phyloP scores from a whole-genome alignment of 2,888 invertebrate genomes.

The Eristalinus aeneus region DNA sequence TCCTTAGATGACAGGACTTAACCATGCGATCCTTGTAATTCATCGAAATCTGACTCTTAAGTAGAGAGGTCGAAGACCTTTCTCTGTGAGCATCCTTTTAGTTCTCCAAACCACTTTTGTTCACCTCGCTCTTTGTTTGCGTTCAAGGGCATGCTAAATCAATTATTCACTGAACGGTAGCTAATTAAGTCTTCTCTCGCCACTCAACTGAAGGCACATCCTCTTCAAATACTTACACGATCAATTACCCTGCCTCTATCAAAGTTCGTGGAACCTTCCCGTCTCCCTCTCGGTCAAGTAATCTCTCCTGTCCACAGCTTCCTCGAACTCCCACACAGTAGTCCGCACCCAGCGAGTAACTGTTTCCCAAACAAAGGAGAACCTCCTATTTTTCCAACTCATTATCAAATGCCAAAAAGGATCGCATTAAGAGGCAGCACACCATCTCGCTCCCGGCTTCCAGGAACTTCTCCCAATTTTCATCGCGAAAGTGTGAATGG shows the following conservation, averaged over 20 bases:
- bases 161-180: too few species aligned
- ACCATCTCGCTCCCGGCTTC: not conserved
- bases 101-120: too few species aligned
- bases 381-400: not conserved
- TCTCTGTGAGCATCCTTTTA: too few species aligned
- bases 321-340: not conserved
- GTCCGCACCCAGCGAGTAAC: not conserved
- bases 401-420: too few species aligned
- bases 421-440: too few species aligned
- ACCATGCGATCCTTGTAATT: too few species aligned
- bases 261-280: not conserved
- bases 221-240: not conserved
- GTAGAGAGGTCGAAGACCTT: too few species aligned
- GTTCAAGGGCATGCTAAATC: too few species aligned
- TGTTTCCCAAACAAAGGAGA: not conserved
- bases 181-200: too few species aligned
- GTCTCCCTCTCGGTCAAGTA: not conserved
- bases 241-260: not conserved
- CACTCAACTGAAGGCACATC: not conserved
- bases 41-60: too few species aligned
- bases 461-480: not conserved
- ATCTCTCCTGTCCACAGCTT: not conserved
- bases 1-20: too few species aligned
- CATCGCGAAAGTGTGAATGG: not conserved
- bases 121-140: too few species aligned